Percentiles rank a stretch among this genome's conserved stretches.
phyloP scores from a whole-genome alignment of 2,888 invertebrate species.

The Carpatolechia fugitivella region DNA sequence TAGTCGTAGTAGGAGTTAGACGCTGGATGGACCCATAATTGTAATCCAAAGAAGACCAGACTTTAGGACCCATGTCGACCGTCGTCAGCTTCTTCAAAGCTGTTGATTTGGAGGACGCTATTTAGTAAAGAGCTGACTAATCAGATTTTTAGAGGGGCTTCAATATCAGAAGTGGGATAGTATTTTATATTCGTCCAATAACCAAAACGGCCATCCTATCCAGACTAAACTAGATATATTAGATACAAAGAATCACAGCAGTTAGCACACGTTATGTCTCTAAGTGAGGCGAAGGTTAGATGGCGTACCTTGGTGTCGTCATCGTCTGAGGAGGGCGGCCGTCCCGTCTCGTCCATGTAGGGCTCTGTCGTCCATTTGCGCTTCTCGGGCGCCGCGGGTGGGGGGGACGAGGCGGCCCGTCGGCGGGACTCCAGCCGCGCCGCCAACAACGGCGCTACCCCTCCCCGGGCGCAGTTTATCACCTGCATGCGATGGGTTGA shows the following conservation, averaged over 20 bases:
- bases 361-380: constrained; percentile 81
- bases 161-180: no score
- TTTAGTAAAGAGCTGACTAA: no score
- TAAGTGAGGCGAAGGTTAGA: constrained; percentile 4
- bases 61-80: no score
- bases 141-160: no score
- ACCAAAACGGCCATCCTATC: no score
- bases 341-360: constrained; percentile 44
- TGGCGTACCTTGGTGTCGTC: constrained; percentile 65
- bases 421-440: constrained; percentile 86
- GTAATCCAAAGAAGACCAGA: no score
- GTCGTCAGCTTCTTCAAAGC: no score
- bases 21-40: no score
- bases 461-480: constrained; percentile 52
- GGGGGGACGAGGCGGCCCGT: constrained; percentile 67
- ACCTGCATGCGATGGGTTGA: constrained; percentile 45
- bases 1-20: no score
- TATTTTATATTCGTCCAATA: no score
- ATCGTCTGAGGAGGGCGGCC: constrained; percentile 57
- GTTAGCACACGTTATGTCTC: not conserved
- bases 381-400: constrained; percentile 79
- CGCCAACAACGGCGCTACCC: constrained; percentile 69
- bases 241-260: not conserved
- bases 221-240: not conserved
- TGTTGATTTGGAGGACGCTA: no score